A percentile compares a stretch with the other conserved stretches of the same genome.
phyloP scores from a whole-genome alignment of 2,888 invertebrate species.

The Coleophora deauratella region DNA sequence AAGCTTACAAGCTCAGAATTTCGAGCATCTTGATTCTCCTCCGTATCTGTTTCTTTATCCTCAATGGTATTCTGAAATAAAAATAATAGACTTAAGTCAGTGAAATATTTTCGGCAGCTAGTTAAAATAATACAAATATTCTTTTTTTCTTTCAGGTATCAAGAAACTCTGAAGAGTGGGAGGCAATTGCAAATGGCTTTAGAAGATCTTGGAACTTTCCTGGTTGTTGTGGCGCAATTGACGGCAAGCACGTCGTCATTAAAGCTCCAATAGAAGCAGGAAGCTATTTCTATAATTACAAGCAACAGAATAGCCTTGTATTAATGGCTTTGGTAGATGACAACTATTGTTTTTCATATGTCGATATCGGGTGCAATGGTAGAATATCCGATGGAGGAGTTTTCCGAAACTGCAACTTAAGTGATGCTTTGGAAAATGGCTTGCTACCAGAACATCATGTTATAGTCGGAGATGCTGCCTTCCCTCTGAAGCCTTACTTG shows the following conservation, averaged over 20 bases:
- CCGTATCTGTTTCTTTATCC: slow-evolving; percentile 16
- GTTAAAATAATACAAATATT: background rate
- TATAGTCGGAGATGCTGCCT: slow-evolving; percentile 13
- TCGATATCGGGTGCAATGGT: slow-evolving; percentile 17
- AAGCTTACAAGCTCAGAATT: background rate
- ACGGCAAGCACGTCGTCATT: slow-evolving; percentile 13
- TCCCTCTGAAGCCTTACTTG: slow-evolving; percentile 12
- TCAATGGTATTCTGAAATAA: background rate
- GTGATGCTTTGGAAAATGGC: slow-evolving; percentile 13
- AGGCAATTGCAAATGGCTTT: slow-evolving; percentile 15
- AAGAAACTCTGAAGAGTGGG: slow-evolving; percentile 14
- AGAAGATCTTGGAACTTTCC: slow-evolving; percentile 7
- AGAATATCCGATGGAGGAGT: slow-evolving; percentile 17
- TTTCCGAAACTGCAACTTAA: slow-evolving; percentile 16
- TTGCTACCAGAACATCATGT: slow-evolving; percentile 13
- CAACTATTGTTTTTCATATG: slow-evolving; percentile 14
- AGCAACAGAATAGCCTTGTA: slow-evolving; percentile 12
- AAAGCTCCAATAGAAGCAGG: slow-evolving; percentile 13
- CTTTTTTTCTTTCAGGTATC: slow-evolving; percentile 13
- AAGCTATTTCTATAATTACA: slow-evolving; percentile 15
- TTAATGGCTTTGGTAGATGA: slow-evolving; percentile 12
- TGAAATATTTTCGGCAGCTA: slow-evolving; percentile 4
- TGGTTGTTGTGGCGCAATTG: slow-evolving; percentile 10
- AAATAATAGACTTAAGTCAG: background rate
- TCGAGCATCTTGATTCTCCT: slow-evolving; percentile 12